Evolutionary conservation across 2,888 invertebrate genomes (phyloP).

Genomic region (Strigamia maritima): DNA sequence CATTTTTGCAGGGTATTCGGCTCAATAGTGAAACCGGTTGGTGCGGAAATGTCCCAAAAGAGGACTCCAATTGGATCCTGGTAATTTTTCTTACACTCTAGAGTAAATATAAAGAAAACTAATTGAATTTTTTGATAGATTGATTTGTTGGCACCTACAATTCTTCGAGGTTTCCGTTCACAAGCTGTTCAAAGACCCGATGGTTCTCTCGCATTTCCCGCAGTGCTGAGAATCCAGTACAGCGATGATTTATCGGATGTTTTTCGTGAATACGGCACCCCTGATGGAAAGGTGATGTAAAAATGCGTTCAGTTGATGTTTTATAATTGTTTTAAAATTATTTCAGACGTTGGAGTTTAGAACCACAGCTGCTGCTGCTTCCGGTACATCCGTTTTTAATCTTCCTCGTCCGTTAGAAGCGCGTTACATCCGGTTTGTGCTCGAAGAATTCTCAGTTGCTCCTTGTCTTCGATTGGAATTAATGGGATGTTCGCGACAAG

Average conservation of each 20-base stretch:
- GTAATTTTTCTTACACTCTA: slow-evolving; percentile 45
- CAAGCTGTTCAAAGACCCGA: slow-evolving; percentile 81
- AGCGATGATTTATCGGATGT: slow-evolving; percentile 83
- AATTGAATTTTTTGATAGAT: slow-evolving; percentile 50
- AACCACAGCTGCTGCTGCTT: slow-evolving; percentile 70
- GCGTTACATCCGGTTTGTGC: slow-evolving; percentile 78
- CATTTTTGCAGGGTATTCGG: slow-evolving; percentile 66
- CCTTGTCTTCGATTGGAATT: slow-evolving; percentile 86
- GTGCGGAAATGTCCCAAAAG: slow-evolving; percentile 83
- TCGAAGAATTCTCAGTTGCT: slow-evolving; percentile 78
- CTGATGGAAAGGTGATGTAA: slow-evolving; percentile 65
- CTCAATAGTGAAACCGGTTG: slow-evolving; percentile 76
- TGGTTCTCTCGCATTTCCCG: slow-evolving; percentile 76
- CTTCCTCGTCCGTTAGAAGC: slow-evolving; percentile 88
- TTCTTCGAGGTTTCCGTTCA: slow-evolving; percentile 84
- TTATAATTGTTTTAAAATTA: neutral
- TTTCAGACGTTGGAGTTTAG: slow-evolving; percentile 68
- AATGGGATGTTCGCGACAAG: slow-evolving; percentile 87
- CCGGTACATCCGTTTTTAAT: slow-evolving; percentile 78
- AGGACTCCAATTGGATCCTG: slow-evolving; percentile 83
- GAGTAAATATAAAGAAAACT: neutral
- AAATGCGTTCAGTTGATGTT: neutral
- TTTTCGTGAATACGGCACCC: slow-evolving; percentile 87
- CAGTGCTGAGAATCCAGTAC: slow-evolving; percentile 82
- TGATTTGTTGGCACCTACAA: slow-evolving; percentile 82